Conservation (phyloP, 2,888 invertebrate genomes). For the Stenodema calcarata region DNA sequence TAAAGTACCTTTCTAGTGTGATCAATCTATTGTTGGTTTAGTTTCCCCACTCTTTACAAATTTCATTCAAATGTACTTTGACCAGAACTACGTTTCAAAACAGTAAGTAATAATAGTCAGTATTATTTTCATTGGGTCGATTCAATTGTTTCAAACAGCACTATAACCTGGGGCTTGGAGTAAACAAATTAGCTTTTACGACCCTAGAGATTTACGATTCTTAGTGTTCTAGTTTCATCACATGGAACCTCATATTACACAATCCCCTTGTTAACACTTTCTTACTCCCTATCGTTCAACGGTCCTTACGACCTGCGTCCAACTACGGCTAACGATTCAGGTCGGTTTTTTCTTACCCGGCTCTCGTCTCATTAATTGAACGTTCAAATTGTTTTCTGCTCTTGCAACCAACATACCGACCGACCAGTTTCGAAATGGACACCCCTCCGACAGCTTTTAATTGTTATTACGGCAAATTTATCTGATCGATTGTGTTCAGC, state of each 20-base stretch:
- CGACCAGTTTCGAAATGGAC: constrained; percentile 15
- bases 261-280: constrained; percentile 37
- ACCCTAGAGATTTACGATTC: not conserved
- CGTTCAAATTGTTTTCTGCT: constrained; percentile 28
- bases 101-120: too few species aligned
- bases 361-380: constrained; percentile 37
- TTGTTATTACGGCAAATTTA: constrained; percentile 11
- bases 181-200: constrained; percentile 11
- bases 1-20: too few species aligned
- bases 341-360: constrained; percentile 11
- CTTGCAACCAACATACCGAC: constrained; percentile 10
- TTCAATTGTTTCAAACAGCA: not conserved
- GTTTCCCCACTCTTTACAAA: too few species aligned
- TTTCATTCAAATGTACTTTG: too few species aligned
- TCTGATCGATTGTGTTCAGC: not conserved
- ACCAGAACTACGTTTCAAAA: too few species aligned
- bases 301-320: not conserved
- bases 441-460: constrained; percentile 19
- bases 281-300: not conserved
- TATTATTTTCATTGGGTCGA: too few species aligned
- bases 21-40: too few species aligned
- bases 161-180: not conserved
- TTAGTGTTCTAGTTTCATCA: constrained; percentile 16
- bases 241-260: constrained; percentile 17
- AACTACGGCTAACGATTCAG: constrained; percentile 39